Conservation (phyloP, 2,888 invertebrate genomes). For the Ernsta delagoae region DNA sequence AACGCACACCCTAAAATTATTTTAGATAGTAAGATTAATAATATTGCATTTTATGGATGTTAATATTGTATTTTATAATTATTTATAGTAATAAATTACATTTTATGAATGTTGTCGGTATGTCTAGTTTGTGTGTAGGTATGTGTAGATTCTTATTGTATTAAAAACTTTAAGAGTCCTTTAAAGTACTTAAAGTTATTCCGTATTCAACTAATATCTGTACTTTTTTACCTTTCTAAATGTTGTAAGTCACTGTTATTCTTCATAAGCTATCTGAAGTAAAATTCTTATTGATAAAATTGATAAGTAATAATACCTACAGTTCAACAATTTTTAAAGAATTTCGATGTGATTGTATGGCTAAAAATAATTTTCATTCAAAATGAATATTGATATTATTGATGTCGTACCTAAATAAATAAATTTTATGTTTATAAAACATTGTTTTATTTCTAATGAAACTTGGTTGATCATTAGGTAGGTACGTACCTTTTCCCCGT, state of each 20-base stretch:
- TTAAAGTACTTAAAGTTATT: background rate
- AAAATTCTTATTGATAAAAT: background rate
- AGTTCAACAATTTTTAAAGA: background rate
- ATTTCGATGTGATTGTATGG: background rate
- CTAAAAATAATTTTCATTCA: background rate
- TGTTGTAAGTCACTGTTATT: background rate
- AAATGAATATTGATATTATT: slow-evolving; percentile 5
- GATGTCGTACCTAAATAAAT: background rate
- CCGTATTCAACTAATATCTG: no score
- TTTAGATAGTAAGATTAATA: background rate
- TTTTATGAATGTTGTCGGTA: background rate
- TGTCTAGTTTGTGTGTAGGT: no score
- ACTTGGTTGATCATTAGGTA: no score
- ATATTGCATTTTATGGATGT: background rate
- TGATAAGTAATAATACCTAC: no score
- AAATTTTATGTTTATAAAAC: background rate
- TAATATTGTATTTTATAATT: no score
- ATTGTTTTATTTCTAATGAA: no score
- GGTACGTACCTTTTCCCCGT: no score
- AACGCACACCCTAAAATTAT: no score
- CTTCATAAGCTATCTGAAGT: background rate
- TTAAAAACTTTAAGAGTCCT: no score
- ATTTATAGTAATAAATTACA: background rate
- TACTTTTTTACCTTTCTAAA: slow-evolving; percentile 7
- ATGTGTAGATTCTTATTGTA: no score